These are phyloP conservation scores for Opisthograptis luteolata DNA, from an alignment of 2,888 invertebrate genomes.

Conservation along the genomic window DNA sequence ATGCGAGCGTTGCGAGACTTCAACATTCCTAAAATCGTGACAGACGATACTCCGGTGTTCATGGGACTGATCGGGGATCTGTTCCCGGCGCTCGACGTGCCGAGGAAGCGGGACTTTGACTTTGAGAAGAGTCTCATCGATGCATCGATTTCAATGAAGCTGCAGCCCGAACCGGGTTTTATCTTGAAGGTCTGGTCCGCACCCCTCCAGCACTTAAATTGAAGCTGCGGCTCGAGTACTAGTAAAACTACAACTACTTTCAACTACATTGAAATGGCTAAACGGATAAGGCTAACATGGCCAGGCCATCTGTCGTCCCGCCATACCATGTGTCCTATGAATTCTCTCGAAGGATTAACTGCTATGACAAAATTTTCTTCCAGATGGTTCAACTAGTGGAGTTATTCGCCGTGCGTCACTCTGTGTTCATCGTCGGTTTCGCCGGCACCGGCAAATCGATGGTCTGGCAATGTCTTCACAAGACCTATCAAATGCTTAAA, in stretches of 20 bases:
- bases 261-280: no score
- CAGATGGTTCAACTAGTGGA: slow-evolving; percentile 96
- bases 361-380: slow-evolving; percentile 34
- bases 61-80: slow-evolving; percentile 97
- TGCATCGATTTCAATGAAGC: slow-evolving; percentile 91
- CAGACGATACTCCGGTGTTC: slow-evolving; percentile 95
- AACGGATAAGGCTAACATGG: no score
- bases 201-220: no score
- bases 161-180: slow-evolving; percentile 96
- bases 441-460: slow-evolving; percentile 96
- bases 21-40: slow-evolving; percentile 97
- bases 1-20: slow-evolving; percentile 97
- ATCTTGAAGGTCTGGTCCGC: slow-evolving; percentile 90
- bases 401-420: slow-evolving; percentile 96
- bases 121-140: slow-evolving; percentile 92
- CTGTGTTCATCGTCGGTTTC: slow-evolving; percentile 93
- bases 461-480: slow-evolving; percentile 95
- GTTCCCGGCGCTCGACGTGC: slow-evolving; percentile 96
- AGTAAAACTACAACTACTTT: no score
- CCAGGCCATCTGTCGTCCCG: no score
- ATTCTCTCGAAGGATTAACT: no score
- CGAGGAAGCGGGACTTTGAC: slow-evolving; percentile 92
- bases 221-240: no score
- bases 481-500: slow-evolving; percentile 92
- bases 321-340: no score